Conservation (phyloP, 1,140 invertebrate genomes). For the Sycobia sp. region DNA sequence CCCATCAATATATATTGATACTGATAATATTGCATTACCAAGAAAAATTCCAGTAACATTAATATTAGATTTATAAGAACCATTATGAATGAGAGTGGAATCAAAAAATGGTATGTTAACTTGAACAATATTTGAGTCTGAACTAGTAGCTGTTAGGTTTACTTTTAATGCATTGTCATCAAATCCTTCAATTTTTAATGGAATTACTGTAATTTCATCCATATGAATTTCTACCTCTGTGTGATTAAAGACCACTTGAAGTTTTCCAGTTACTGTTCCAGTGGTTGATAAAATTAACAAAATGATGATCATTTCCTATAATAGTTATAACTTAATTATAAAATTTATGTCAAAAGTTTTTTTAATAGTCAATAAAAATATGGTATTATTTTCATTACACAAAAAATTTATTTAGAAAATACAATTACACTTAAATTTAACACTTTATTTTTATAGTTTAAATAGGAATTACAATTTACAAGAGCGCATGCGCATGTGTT, state of each 20-base stretch:
- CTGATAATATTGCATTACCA: slow-evolving; percentile 60
- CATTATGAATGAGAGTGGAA: slow-evolving; percentile 11
- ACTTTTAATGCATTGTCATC: slow-evolving; percentile 1
- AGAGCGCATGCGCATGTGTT: no score
- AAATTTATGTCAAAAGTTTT: no score
- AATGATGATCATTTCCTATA: slow-evolving; percentile 34
- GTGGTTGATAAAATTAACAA: slow-evolving; percentile 15
- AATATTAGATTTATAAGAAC: slow-evolving; percentile 55
- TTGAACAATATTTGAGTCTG: slow-evolving; percentile 28
- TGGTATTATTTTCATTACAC: no score
- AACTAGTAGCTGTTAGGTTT: slow-evolving; percentile 27
- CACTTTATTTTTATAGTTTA: no score
- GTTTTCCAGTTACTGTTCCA: neutral
- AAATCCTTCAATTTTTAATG: slow-evolving; percentile 32
- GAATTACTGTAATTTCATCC: slow-evolving; percentile 26
- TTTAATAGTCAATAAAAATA: neutral
- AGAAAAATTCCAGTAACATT: slow-evolving; percentile 69
- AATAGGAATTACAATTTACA: no score
- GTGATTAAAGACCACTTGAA: slow-evolving; percentile 7
- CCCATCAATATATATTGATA: slow-evolving; percentile 26
- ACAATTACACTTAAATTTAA: neutral
- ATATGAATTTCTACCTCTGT: slow-evolving; percentile 36
- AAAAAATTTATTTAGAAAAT: no score
- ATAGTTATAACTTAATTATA: neutral
- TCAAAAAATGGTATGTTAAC: slow-evolving; percentile 22